phyloP scores from a whole-genome alignment of 2,113 vertebrate species.

The Aepyceros melampus region DNA sequence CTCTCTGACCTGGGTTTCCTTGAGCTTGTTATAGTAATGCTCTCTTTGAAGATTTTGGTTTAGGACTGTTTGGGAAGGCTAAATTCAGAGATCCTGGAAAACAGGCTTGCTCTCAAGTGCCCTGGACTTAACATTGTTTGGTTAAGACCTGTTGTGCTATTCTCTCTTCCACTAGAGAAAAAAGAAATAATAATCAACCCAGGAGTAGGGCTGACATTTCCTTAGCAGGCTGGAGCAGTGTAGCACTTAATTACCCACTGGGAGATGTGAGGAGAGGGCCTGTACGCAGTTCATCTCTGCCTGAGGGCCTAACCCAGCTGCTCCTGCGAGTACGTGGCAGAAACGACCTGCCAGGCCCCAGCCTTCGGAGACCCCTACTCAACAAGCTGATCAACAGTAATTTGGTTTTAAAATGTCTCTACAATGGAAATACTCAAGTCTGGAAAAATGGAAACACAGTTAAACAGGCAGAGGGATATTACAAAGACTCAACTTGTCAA shows the following conservation, averaged over 20 bases:
- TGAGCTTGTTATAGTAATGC: neutral
- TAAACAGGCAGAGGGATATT: slow-evolving; percentile 48
- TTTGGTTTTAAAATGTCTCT: neutral
- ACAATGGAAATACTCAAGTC: neutral
- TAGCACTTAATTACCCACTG: neutral
- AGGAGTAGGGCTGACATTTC: neutral
- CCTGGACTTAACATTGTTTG: neutral
- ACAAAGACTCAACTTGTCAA: slow-evolving; percentile 6
- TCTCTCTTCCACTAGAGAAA: neutral
- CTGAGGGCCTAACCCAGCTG: neutral
- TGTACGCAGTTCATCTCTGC: neutral
- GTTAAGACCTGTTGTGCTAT: neutral
- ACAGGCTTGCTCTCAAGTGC: neutral
- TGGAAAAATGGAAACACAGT: neutral
- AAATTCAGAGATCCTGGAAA: neutral
- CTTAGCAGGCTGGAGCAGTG: neutral
- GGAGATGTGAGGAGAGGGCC: neutral
- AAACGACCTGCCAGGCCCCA: neutral
- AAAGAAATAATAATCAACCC: neutral
- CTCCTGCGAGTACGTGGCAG: neutral
- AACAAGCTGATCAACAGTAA: neutral
- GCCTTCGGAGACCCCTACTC: neutral
- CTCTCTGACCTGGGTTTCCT: neutral
- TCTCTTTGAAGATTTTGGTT: neutral
- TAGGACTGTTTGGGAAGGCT: neutral